Base-by-base conservation (phyloP, 2,888 invertebrate species). In the Conchocele bisecta region DNA sequence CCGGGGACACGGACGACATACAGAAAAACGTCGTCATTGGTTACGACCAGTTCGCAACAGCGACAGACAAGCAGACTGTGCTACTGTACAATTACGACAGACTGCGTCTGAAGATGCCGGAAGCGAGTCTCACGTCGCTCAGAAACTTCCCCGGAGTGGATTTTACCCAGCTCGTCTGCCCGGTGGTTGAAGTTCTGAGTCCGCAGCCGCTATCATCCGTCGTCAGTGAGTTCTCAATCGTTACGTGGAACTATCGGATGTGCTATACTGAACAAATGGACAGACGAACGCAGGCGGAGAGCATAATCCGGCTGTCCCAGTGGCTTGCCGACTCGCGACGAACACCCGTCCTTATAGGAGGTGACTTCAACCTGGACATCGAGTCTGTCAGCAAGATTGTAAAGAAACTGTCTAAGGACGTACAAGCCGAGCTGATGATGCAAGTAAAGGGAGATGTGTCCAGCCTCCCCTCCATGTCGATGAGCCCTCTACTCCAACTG, bases 1-100 rank as follows among this genome's bases (percentile, higher is more conserved):
- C 53, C 22, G 53, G 53, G 13, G 53, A 53, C 35, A 53, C 33
- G 13, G 53, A 35, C n/a, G 35, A 35, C 35, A 3, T 35, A n/a
- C 26, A 22, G 20, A 53, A 33, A 20, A 11, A 26, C 17, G 35
- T 53, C 3, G 53, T 53, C 4, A 22, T 11, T 22, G 53, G 35
- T 7, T 53, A 53, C 24, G 35, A 53, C 13, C 53, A 53, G 17
- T 35, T 22, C n/a, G 3, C 22, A 3, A 35, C 53, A 17, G 35
- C 33, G 35, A 29, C 28, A 9, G 22, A 53, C 13, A 17, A 53
- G 3, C 20, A 53, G 20, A 53, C 53, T 5, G 53, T 53, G 4
- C 22, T 53, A 15, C 15, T 35, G 20, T 53, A 35, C 11, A 53
- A 53, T 9, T 17, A 33, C 3, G 15, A 35, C 5, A 4, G 22